Base-by-base conservation (phyloP, 2,888 invertebrate species). In the Drosophila borealis region DNA sequence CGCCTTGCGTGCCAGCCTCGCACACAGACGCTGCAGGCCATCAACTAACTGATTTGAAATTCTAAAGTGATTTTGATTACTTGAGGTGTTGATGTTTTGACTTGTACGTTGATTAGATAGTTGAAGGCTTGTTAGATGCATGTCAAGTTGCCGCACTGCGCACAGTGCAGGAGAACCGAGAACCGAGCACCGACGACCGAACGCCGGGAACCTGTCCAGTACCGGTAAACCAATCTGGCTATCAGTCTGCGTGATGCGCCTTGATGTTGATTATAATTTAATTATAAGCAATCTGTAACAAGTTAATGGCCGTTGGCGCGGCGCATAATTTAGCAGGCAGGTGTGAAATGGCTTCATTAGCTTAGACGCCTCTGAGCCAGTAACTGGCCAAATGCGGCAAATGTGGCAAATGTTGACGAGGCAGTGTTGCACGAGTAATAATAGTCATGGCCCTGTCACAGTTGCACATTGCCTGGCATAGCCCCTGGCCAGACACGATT, bases 21-120 rank as follows among this genome's bases (percentile, higher is more conserved):
- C 44, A 45, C n/a, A 45, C 48, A 44, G 57, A 29, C 45, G 75
- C 81, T 77, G 80, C 81, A 65, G 81, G 79, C 84, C 76, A 79
- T 64, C 81, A 72, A 50, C 44, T 17, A 76, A 79, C 85, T 85
- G 88, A 85, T 85, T 85, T 85, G 85, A 85, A 85, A 85, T 85
- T 85, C 85, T 85, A 85, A 85, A 85, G 85, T 85, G 85, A 87
- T 85, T 85, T 85, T 85, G 85, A 85, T 85, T 85, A 85, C 88
- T 87, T 80, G 88, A 85, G 85, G 85, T 85, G 85, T 85, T 87
- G 85, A 85, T 85, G 85, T 85, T 85, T 85, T 85, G 85, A 85
- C 85, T 85, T 85, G 85, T 85, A 85, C 85, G 85, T 85, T 85
- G 85, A 85, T 85, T 85, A 85, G 85, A 85, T 85, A 85, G 82